Evolutionary conservation across 2,113 vertebrate species (phyloP).

Genomic region (Motacilla alba): DNA sequence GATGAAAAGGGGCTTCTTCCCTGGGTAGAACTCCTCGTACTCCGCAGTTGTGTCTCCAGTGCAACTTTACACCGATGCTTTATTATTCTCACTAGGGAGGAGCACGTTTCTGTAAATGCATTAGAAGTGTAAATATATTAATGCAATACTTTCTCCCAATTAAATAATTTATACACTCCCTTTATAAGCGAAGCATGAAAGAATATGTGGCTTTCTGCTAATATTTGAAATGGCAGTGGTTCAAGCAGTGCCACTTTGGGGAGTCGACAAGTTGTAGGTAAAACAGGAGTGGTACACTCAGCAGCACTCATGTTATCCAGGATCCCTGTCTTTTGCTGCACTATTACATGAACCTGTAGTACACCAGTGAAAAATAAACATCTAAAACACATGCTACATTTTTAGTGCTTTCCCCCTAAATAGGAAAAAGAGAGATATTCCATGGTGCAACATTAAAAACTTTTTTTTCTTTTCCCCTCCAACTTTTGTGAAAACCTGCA

Average conservation of each 20-base stretch:
- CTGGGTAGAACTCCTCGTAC: neutral
- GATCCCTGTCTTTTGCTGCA: neutral
- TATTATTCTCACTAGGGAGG: constrained; percentile 34
- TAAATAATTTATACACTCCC: constrained; percentile 51
- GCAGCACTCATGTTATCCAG: neutral
- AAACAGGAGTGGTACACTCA: neutral
- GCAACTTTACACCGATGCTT: neutral
- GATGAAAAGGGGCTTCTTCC: neutral
- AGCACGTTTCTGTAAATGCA: constrained; percentile 58
- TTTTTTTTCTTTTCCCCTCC: constrained; percentile 22
- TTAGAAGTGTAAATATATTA: constrained; percentile 70
- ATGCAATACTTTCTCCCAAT: constrained; percentile 73
- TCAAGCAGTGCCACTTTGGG: constrained; percentile 31
- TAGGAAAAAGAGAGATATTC: constrained; percentile 59
- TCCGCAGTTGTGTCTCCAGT: fast-evolving
- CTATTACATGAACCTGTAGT: neutral
- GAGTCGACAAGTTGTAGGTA: constrained; percentile 8
- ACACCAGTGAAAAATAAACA: neutral
- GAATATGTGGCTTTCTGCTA: constrained; percentile 44
- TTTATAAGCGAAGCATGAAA: constrained; percentile 61
- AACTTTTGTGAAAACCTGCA: constrained; percentile 63
- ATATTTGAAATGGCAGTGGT: constrained; percentile 58
- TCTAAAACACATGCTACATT: constrained; percentile 33
- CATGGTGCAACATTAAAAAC: constrained; percentile 56
- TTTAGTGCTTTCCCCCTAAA: constrained; percentile 32